A percentile compares a stretch with the other conserved stretches of the same genome.
Conservation (phyloP, 2,888 invertebrate genomes). For the Heliconius ismenius region DNA sequence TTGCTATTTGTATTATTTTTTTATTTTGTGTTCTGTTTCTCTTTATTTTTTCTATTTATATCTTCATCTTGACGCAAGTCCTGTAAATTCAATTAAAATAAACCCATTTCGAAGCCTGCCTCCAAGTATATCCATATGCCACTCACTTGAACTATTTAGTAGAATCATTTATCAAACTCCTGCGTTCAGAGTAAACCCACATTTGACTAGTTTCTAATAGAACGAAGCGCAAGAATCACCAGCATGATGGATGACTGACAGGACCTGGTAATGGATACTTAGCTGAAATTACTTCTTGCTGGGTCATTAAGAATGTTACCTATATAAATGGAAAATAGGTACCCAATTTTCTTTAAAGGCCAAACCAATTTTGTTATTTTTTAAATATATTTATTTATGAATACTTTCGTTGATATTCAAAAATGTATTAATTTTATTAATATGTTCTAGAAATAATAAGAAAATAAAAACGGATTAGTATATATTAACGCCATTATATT, state of each 20-base stretch:
- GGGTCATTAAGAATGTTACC: constrained; percentile 7
- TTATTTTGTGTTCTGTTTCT: neutral
- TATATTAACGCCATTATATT: too few relatives aligned
- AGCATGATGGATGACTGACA: constrained; percentile 41
- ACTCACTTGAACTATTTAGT: constrained; percentile 39
- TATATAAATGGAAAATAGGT: neutral
- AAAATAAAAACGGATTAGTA: too few relatives aligned
- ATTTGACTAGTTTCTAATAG: constrained; percentile 39
- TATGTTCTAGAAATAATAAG: too few relatives aligned
- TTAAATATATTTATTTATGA: too few relatives aligned
- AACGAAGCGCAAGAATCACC: constrained; percentile 30
- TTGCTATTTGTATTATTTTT: too few relatives aligned
- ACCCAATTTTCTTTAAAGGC: neutral
- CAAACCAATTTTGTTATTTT: neutral
- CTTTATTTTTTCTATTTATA: too few relatives aligned
- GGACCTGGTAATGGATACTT: constrained; percentile 37
- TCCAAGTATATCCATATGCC: constrained; percentile 30
- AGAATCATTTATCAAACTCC: constrained; percentile 40
- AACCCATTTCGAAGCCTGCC: neutral
- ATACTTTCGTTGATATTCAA: too few relatives aligned
- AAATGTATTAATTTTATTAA: too few relatives aligned
- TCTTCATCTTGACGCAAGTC: neutral
- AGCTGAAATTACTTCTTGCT: constrained; percentile 18
- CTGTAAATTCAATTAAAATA: neutral
- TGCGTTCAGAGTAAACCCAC: constrained; percentile 38